Percentiles rank a stretch among this genome's conserved stretches.
Evolutionary conservation across 2,888 invertebrate genomes (phyloP).

Genomic region (Cenopis cana): DNA sequence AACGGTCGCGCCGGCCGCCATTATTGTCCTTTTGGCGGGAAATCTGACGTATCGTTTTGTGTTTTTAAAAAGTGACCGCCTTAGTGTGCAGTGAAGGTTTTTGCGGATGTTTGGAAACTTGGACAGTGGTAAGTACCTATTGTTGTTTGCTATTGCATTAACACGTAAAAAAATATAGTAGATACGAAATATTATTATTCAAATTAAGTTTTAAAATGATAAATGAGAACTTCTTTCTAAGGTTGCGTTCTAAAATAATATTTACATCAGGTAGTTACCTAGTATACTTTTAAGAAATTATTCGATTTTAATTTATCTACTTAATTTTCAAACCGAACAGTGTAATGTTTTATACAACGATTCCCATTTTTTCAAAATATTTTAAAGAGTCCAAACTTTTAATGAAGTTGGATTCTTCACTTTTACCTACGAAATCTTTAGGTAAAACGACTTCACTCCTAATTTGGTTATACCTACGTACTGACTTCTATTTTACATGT

Average conservation of each 20-base stretch:
- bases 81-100: slow-evolving; percentile 10
- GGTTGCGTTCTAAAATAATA: too few species aligned
- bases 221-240: too few species aligned
- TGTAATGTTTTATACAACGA: not conserved
- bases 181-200: too few species aligned
- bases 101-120: slow-evolving; percentile 7
- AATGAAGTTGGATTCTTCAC: not conserved
- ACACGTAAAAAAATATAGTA: too few species aligned
- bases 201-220: too few species aligned
- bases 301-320: not conserved
- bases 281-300: not conserved
- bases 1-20: slow-evolving; percentile 51
- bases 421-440: not conserved
- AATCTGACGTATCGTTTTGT: slow-evolving; percentile 28
- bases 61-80: slow-evolving; percentile 24
- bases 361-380: not conserved
- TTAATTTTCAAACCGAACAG: not conserved
- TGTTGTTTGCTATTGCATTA: not conserved
- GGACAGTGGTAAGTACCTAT: slow-evolving; percentile 19
- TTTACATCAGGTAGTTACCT: too few species aligned
- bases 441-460: too few species aligned
- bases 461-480: too few species aligned
- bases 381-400: not conserved
- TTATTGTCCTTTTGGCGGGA: slow-evolving; percentile 39
- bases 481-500: too few species aligned